These are phyloP conservation scores for Plectrocnemia conspersa DNA, from an alignment of 1,140 invertebrate genomes.

Conservation along the genomic window DNA sequence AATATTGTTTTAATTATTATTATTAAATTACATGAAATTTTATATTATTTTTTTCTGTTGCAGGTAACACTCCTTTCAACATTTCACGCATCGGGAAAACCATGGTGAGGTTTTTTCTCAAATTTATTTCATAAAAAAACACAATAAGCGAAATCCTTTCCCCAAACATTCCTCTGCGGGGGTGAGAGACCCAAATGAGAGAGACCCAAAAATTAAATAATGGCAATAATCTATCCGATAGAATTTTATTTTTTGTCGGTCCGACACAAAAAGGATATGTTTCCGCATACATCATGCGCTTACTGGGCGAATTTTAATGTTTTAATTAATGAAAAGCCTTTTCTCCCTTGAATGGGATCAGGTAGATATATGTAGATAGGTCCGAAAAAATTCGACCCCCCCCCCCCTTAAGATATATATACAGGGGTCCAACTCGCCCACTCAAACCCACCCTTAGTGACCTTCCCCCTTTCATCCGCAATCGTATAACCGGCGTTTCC, in stretches of 20 bases:
- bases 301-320: conserved; percentile 31
- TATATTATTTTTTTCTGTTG: not conserved
- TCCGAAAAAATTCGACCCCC: conserved; percentile 17
- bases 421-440: conserved; percentile 13
- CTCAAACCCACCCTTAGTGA: conserved; percentile 3
- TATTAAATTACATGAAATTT: not conserved
- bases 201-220: conserved; percentile 6
- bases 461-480: conserved; percentile 12
- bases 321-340: conserved; percentile 37
- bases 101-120: not conserved
- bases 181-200: not conserved
- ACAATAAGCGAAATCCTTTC: conserved; percentile 13
- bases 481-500: conserved; percentile 9
- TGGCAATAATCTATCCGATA: conserved; percentile 33
- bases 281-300: conserved; percentile 27
- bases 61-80: not conserved
- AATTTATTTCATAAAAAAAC: no score
- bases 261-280: conserved; percentile 30
- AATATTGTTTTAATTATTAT: not conserved
- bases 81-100: conserved; percentile 4
- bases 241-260: no score
- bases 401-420: conserved; percentile 18
- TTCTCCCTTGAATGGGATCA: conserved; percentile 24
- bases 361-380: conserved; percentile 22
- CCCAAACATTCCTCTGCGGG: conserved; percentile 7